These are phyloP conservation scores for Phenganax stokvisi DNA, from an alignment of 92 coral and sea anemone genomes.

Conservation along the genomic window DNA sequence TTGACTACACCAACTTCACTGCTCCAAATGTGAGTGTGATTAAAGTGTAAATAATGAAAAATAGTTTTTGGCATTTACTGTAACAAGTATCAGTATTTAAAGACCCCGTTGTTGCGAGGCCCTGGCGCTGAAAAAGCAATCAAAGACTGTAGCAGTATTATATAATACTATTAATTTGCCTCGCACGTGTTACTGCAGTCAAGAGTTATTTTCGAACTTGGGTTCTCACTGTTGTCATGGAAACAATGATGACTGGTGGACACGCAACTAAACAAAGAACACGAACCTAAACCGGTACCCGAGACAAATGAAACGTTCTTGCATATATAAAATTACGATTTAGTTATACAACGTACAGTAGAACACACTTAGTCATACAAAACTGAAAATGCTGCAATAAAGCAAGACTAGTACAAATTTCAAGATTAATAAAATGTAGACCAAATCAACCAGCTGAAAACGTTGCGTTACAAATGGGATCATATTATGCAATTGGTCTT, in stretches of 20 bases:
- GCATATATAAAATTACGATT: neutral
- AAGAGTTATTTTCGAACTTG: neutral
- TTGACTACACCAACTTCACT: no score
- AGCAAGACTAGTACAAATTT: neutral
- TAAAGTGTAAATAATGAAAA: no score
- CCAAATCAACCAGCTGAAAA: neutral
- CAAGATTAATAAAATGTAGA: neutral
- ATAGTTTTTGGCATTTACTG: no score
- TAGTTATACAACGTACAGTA: neutral
- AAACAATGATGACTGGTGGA: conserved; percentile 12
- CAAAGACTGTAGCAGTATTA: neutral
- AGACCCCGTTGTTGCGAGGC: no score
- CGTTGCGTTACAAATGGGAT: neutral
- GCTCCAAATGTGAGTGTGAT: no score
- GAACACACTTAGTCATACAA: neutral
- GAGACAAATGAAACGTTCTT: conserved; percentile 19
- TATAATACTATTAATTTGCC: neutral
- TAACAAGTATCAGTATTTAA: no score
- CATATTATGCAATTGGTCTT: neutral
- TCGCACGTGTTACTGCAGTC: neutral
- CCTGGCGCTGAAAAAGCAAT: no score
- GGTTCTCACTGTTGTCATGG: neutral
- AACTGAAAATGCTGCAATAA: neutral
- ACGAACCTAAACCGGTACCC: neutral
- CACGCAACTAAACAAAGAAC: conserved; percentile 15